Base-by-base conservation (phyloP, 2,797 vertebrate species). In the Alcedo atthis region DNA sequence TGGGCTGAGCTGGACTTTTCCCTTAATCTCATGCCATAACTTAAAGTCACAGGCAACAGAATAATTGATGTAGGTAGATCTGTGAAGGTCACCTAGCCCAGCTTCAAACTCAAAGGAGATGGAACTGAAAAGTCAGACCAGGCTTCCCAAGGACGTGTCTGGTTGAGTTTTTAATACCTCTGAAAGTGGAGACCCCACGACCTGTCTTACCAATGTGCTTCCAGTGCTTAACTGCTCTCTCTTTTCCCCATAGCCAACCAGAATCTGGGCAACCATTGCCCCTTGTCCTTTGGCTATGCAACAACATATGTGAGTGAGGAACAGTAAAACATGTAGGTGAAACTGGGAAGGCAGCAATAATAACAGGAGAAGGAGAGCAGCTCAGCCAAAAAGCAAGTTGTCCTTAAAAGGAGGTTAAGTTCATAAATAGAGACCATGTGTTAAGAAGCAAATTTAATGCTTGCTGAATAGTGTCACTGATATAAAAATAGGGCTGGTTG, bases 391-490 rank as follows among this genome's bases (percentile, higher is more conserved):
- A 94, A 57, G 10, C 59, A 92, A 94, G 51, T 63, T 94, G 63
- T 81, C 96, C 93, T 95, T 96, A 95, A 96, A 96, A 94, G 96
- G 93, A 94, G 79, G 90, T 81, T 94, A 90, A 76, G 87, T 81
- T 93, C 79, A 85, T 96, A 93, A 94, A 92, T 85, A 93, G 40
- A 76, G 58, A 82, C 62, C 90, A 94, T 46, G 81, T 94, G 91
- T 80, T 94, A 93, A 85, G 64, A 92, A 94, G 78, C 48, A 94
- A 92, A 90, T 92, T 26, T 83, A 93, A 89, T 92, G 69, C 51
- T 92, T 94, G 85, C 58, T 83, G 88, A 85, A 87, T 87, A 85
- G n/a, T 70, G 88, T 95, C 90, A 96, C 48, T 57, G 59, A 73
- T 83, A 83, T 35, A 96, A 95, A 96, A 96, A 94, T 94, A 96